Evolutionary conservation across 2,797 vertebrate genomes (phyloP), one percentile per base, ranked within the genome.

Genomic region (Halcyon leucocephala): DNA sequence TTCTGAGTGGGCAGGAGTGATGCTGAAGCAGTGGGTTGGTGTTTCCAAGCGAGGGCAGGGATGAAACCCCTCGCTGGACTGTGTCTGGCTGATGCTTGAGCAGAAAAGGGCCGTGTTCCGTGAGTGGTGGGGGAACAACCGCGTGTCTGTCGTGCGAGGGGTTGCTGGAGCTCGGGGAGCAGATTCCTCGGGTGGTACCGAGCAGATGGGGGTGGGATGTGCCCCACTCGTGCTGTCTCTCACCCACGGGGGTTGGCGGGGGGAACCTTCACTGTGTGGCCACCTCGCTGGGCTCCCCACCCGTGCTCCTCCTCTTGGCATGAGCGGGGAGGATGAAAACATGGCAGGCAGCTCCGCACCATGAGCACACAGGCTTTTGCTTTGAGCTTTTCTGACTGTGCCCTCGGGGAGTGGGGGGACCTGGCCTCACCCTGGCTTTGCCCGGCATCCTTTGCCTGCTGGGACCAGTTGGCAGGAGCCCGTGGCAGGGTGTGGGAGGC

Each of bases 1-100:
- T 26, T 44, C 51, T 28, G 24, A 14, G 10, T 12, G 54, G 55
- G 0, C 9, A 0, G 0, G 3, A 16, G 60, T 0, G 1, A 3
- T 11, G 41, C 54, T 46, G 67, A 49, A 31, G 52, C 19, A 14
- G 51, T 11, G 5, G 21, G 3, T 24, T 0, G 22, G 29, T 49
- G 22, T 14, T 41, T 61, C 51, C 12, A 9, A 19, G 61, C 1
- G 4, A n/a, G 37, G 26, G 24, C 33, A 66, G 57, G 9, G 42
- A 10, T 3, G 0, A 7, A 66, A 10, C 61, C 22, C 18, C 42
- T 46, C 4, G 0, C 33, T 14, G 71, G n/a, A 5, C 49, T 26
- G 8, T 7, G 14, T 8, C 14, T 51, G 49, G 14, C 49, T 25
- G 7, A 0, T 1, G 4, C 7, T 0, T 1, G 64, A 21, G 55